These are phyloP conservation scores for Autographa gamma DNA, from an alignment of 2,888 invertebrate species.

Conservation along the genomic window DNA sequence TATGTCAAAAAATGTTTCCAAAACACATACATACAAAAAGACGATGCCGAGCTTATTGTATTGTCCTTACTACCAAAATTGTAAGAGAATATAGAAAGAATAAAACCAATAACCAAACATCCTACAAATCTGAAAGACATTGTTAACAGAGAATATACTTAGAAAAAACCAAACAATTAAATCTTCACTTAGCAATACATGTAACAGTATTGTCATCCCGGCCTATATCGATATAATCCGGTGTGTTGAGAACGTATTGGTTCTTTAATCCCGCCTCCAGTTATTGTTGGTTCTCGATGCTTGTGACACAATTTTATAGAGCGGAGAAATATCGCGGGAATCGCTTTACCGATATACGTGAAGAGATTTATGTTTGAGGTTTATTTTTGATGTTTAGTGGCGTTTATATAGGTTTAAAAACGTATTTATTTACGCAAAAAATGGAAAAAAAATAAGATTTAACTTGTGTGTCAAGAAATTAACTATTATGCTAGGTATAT, in stretches of 20 bases:
- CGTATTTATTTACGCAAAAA: not conserved
- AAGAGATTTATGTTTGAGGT: not conserved
- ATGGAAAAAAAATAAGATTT: too few relatives aligned
- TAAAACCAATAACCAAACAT: too few relatives aligned
- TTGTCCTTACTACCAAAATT: too few relatives aligned
- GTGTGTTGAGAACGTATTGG: slow-evolving; percentile 4
- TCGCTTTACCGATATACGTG: not conserved
- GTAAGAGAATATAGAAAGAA: too few relatives aligned
- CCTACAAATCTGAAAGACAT: too few relatives aligned
- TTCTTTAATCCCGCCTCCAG: slow-evolving; percentile 1
- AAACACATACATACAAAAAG: too few relatives aligned
- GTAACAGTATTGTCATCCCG: not conserved
- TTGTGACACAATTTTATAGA: slow-evolving; percentile 3
- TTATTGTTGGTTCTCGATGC: slow-evolving; percentile 1
- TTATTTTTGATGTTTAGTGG: not conserved
- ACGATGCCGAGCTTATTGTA: too few relatives aligned
- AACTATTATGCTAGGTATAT: too few relatives aligned
- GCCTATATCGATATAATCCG: not conserved
- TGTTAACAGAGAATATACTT: not conserved
- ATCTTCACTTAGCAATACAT: not conserved
- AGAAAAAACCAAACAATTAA: not conserved
- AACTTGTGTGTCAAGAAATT: too few relatives aligned
- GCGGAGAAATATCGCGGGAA: not conserved
- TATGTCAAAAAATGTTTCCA: too few relatives aligned
- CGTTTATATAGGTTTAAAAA: not conserved